Conservation (phyloP, 2,113 vertebrate species). For the Sapajus apella region DNA sequence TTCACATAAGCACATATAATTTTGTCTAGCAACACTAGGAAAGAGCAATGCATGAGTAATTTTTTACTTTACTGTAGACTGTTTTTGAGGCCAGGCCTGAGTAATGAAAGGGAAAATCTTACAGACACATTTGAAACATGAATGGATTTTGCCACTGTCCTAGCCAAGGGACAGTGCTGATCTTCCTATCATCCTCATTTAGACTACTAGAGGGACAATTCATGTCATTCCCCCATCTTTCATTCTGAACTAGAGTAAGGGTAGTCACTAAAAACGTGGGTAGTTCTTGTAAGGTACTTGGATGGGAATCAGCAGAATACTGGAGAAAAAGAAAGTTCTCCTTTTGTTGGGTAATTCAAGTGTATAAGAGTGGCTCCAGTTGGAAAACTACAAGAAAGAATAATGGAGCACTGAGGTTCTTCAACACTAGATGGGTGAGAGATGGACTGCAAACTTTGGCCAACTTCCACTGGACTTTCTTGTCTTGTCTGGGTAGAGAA, state of each 20-base stretch:
- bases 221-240: background rate
- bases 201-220: background rate
- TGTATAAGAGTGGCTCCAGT: background rate
- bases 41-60: background rate
- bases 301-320: background rate
- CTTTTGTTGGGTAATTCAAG: background rate
- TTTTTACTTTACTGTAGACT: background rate
- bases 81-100: background rate
- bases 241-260: background rate
- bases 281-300: background rate
- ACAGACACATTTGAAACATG: background rate
- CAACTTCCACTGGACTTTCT: background rate
- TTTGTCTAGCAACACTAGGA: background rate
- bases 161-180: background rate
- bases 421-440: background rate
- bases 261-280: background rate
- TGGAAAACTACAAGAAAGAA: background rate
- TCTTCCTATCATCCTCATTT: background rate
- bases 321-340: background rate
- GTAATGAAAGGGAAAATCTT: background rate
- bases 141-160: background rate
- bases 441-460: background rate
- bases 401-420: background rate
- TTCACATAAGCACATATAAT: background rate
- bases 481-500: background rate